These are phyloP conservation scores for Elymnias hypermnestra DNA, from an alignment of 1,140 invertebrate genomes.

Conservation along the genomic window DNA sequence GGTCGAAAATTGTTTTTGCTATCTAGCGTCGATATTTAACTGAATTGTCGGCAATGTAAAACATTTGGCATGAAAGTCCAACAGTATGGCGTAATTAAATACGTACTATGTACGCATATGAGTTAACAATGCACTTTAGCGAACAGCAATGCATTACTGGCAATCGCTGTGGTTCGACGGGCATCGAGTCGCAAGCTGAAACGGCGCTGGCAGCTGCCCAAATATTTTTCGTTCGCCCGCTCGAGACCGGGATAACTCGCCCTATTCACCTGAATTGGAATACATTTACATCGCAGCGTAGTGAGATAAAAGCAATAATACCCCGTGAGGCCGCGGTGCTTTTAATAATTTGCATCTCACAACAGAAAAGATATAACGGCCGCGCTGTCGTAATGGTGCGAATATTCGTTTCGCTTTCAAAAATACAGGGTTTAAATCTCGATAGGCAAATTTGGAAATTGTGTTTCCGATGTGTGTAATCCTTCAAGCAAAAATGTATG, in stretches of 20 bases:
- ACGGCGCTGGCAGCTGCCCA: constrained; percentile 52
- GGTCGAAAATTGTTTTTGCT: too few species aligned
- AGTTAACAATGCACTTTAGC: constrained; percentile 33
- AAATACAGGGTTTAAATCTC: too few species aligned
- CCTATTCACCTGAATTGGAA: constrained; percentile 63
- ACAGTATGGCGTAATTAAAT: too few species aligned
- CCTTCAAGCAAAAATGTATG: too few species aligned
- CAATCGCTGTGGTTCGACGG: constrained; percentile 32
- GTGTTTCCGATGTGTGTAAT: too few species aligned
- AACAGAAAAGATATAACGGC: too few species aligned
- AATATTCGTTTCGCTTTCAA: too few species aligned
- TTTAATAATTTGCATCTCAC: background rate
- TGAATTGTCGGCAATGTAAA: too few species aligned
- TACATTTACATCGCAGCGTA: constrained; percentile 37
- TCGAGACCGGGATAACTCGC: constrained; percentile 52
- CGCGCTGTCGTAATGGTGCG: too few species aligned
- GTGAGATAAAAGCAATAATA: constrained; percentile 19
- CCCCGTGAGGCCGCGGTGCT: background rate
- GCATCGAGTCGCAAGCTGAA: constrained; percentile 35
- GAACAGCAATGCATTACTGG: constrained; percentile 38
- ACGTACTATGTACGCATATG: constrained; percentile 5
- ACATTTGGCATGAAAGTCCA: too few species aligned
- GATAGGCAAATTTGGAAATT: too few species aligned
- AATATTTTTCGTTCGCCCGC: constrained; percentile 60
- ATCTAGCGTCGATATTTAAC: too few species aligned